A percentile compares a stretch with the other conserved stretches of the same genome.
These are phyloP conservation scores for Hyppa rectilinea DNA, from an alignment of 2,888 invertebrate species.

Conservation along the genomic window DNA sequence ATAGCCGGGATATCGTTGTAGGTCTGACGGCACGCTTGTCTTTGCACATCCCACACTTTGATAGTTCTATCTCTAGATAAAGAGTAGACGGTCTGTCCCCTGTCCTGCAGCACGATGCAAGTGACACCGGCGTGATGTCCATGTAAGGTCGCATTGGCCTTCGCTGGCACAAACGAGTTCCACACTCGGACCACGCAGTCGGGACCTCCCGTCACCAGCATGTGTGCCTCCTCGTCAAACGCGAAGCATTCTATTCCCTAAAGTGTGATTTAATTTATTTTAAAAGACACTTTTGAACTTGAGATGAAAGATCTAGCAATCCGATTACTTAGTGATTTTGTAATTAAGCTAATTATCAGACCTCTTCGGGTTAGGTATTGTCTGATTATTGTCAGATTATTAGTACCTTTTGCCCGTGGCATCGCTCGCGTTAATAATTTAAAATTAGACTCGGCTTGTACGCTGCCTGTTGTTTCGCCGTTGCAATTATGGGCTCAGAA, in stretches of 20 bases:
- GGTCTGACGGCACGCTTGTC: slow-evolving; percentile 93
- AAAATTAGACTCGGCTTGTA: too few relatives aligned
- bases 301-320: background rate
- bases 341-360: background rate
- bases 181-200: slow-evolving; percentile 94
- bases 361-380: too few relatives aligned
- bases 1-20: slow-evolving; percentile 92
- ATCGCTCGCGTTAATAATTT: too few relatives aligned
- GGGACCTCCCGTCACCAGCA: slow-evolving; percentile 93
- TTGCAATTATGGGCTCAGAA: too few relatives aligned
- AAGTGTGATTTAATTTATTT: background rate
- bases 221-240: slow-evolving; percentile 90
- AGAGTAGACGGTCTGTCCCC: slow-evolving; percentile 93
- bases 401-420: too few relatives aligned
- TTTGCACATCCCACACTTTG: slow-evolving; percentile 94
- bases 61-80: slow-evolving; percentile 93
- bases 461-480: too few relatives aligned
- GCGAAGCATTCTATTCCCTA: slow-evolving; percentile 92
- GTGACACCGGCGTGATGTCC: slow-evolving; percentile 94
- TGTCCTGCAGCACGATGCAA: slow-evolving; percentile 92
- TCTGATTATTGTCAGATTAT: too few relatives aligned
- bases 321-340: background rate
- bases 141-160: slow-evolving; percentile 91
- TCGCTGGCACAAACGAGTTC: slow-evolving; percentile 94
- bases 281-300: background rate